Conservation (phyloP, 2,888 invertebrate genomes). For the Crocallis elinguaria region DNA sequence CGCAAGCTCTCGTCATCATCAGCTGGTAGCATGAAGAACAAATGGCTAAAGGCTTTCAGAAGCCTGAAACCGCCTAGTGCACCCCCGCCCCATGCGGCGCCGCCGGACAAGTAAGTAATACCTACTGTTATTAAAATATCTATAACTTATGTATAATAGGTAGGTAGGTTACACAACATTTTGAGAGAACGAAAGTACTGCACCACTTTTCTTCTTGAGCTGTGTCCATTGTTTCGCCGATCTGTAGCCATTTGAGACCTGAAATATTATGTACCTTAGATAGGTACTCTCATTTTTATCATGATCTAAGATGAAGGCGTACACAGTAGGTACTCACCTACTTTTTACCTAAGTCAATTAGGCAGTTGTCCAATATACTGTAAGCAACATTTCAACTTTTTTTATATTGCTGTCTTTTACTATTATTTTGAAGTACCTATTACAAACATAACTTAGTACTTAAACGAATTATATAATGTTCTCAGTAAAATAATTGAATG, state of each 20-base stretch:
- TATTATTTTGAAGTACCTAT: no score
- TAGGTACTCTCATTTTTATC: no score
- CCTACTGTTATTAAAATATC: not conserved
- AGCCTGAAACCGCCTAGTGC: constrained; percentile 93
- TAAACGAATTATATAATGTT: no score
- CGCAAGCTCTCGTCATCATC: constrained; percentile 94
- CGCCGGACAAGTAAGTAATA: constrained; percentile 75
- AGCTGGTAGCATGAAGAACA: constrained; percentile 96
- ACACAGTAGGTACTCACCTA: no score
- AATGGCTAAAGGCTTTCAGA: constrained; percentile 98
- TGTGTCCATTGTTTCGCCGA: not conserved
- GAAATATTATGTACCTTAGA: not conserved
- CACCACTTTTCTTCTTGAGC: not conserved
- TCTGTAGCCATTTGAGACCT: not conserved
- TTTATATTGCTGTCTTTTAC: no score
- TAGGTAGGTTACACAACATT: not conserved
- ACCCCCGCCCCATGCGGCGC: constrained; percentile 77
- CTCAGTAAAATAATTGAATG: no score
- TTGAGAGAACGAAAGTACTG: not conserved
- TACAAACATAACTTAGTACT: no score
- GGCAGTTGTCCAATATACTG: no score
- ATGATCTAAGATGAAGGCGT: no score
- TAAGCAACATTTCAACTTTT: no score
- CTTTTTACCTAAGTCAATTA: no score
- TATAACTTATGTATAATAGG: not conserved